Percentiles rank a stretch among this genome's conserved stretches.
Conservation (phyloP, 2,888 invertebrate species). For the Drosophila fulvimacula region DNA sequence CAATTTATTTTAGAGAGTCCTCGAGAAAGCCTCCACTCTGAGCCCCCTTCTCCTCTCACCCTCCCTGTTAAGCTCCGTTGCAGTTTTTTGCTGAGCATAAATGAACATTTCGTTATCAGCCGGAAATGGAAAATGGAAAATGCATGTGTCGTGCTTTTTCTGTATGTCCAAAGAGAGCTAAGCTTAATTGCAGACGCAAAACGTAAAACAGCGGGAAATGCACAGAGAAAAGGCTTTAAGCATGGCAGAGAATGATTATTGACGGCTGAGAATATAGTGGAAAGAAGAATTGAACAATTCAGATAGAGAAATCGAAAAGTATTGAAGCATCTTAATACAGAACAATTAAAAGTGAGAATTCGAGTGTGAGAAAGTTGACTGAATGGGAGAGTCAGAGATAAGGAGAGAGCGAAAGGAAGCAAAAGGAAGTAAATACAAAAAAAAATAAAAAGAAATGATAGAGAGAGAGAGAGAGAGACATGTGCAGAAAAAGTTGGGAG, state of each 20-base stretch:
- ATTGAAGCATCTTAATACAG: no score
- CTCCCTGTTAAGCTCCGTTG: constrained; percentile 19
- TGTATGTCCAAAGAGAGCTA: background rate
- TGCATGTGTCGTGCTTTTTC: constrained; percentile 41
- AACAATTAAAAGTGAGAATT: no score
- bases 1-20: constrained; percentile 29
- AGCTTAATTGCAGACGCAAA: constrained; percentile 2
- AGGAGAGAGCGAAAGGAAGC: background rate
- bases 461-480: no score
- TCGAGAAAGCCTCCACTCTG: background rate
- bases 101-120: constrained; percentile 38
- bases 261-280: background rate
- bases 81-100: constrained; percentile 19
- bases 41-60: no score
- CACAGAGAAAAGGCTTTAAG: background rate
- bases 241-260: background rate
- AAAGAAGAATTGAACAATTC: background rate
- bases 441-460: no score
- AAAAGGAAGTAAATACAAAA: no score
- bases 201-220: background rate
- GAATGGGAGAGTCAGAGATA: no score
- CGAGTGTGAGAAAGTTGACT: background rate
- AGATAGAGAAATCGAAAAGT: no score
- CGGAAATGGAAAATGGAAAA: constrained; percentile 51
- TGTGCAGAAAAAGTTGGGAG: no score